These are phyloP conservation scores for Grammomys surdaster DNA, from an alignment of 2,113 vertebrate genomes.

Conservation along the genomic window DNA sequence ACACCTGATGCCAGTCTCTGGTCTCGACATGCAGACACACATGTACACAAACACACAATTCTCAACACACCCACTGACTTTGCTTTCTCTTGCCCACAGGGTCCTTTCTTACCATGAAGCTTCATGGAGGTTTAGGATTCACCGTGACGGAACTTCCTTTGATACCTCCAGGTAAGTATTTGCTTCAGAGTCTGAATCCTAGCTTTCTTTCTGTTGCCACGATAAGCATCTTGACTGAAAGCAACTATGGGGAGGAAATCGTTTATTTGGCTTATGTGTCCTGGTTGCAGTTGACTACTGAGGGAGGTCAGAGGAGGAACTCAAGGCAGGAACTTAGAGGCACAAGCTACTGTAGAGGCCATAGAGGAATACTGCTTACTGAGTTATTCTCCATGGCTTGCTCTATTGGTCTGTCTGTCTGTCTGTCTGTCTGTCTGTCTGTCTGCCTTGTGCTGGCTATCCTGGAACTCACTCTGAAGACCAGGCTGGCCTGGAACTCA, in stretches of 20 bases:
- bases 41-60: neutral
- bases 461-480: no score
- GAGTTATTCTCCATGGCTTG: neutral
- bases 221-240: no score
- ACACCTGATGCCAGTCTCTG: no score
- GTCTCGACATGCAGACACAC: no score
- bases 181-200: neutral
- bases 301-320: neutral
- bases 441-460: neutral
- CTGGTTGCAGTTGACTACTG: neutral
- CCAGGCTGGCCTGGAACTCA: neutral
- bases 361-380: neutral
- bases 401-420: neutral
- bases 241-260: neutral
- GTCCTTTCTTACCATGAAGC: neutral
- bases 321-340: neutral
- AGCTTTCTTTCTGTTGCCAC: no score
- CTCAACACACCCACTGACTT: neutral
- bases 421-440: neutral
- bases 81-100: neutral
- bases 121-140: neutral
- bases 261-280: neutral
- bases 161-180: neutral
- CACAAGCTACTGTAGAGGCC: neutral
- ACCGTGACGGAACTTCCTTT: neutral